Percentiles rank a stretch among this genome's conserved stretches.
These are phyloP conservation scores for Malacoraja senta DNA, from an alignment of 2,797 vertebrate genomes.

Conservation along the genomic window DNA sequence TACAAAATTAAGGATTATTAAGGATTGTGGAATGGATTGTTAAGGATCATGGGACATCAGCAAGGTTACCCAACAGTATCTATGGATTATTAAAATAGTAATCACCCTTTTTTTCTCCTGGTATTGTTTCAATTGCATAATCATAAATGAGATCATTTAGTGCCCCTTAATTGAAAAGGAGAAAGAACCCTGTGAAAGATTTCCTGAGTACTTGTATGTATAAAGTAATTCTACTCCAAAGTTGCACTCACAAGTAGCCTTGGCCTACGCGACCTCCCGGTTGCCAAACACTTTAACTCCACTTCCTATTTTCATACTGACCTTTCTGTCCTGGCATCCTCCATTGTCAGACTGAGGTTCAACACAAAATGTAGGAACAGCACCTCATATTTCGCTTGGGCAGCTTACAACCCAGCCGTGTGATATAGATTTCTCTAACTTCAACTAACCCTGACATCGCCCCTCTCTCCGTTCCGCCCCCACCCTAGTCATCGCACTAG, in stretches of 20 bases:
- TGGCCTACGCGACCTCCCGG: no score
- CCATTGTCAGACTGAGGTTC: no score
- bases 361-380: no score
- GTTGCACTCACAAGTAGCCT: neutral
- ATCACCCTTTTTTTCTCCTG: neutral
- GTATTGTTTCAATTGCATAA: neutral
- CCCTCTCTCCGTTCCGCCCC: no score
- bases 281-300: no score
- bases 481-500: no score
- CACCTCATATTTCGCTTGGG: no score
- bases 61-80: neutral
- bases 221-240: neutral
- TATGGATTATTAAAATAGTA: neutral
- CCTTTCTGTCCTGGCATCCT: no score
- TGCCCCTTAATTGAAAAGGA: neutral
- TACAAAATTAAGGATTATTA: neutral
- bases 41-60: neutral
- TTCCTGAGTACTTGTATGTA: neutral
- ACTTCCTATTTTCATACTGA: no score
- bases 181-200: neutral
- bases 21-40: neutral
- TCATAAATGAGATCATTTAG: neutral
- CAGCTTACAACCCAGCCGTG: no score
- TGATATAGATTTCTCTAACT: no score
- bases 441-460: no score